phyloP scores from a whole-genome alignment of 2,797 vertebrate genomes.

The Chlorospingus flavigularis region DNA sequence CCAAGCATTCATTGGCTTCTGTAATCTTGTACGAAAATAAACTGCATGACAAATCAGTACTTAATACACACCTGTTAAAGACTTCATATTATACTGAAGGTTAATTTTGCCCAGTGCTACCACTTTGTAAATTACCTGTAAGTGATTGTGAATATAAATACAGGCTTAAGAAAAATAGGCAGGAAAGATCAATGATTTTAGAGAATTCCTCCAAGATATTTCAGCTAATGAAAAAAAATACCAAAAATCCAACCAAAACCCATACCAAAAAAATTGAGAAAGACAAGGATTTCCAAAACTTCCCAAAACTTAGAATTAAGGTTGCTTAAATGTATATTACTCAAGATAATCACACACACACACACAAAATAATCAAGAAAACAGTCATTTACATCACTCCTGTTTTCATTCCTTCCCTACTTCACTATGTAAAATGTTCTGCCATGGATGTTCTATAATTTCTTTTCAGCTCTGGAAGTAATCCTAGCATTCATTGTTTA shows the following conservation, averaged over 20 bases:
- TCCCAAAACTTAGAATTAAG: neutral
- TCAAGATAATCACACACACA: neutral
- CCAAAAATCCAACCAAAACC: neutral
- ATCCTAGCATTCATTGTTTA: neutral
- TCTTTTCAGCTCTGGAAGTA: neutral
- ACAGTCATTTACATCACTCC: neutral
- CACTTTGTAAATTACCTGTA: neutral
- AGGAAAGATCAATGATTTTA: neutral
- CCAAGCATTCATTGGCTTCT: neutral
- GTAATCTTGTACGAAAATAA: neutral
- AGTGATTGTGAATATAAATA: neutral
- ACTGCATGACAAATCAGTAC: neutral
- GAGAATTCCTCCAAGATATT: neutral
- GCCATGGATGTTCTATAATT: neutral
- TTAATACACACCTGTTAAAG: neutral
- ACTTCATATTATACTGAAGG: neutral
- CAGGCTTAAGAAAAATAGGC: neutral
- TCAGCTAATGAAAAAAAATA: neutral
- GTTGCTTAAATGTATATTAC: neutral
- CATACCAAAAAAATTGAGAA: neutral
- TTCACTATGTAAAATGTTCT: neutral
- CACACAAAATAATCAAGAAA: neutral
- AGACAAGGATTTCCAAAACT: neutral
- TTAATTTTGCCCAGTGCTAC: neutral
- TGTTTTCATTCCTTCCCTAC: neutral